These are phyloP conservation scores for Meandrina meandrites DNA, from an alignment of 92 coral and sea anemone species.

Conservation along the genomic window DNA sequence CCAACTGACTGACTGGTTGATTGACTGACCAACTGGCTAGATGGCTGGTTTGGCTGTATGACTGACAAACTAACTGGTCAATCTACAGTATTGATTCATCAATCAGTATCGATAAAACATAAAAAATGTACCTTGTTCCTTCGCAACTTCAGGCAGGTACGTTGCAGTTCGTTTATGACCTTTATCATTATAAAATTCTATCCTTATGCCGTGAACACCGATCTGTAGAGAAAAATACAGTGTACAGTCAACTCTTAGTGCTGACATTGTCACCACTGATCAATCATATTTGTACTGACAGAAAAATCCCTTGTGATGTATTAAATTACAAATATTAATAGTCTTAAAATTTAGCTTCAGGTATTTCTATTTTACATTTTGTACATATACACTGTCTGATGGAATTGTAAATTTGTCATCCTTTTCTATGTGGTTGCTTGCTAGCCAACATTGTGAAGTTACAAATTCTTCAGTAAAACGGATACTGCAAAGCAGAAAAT, in stretches of 20 bases:
- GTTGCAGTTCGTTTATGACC: slow-evolving; percentile 96
- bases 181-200: slow-evolving; percentile 95
- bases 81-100: too few species aligned
- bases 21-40: too few species aligned
- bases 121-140: slow-evolving; percentile 83
- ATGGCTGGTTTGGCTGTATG: too few species aligned
- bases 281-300: not conserved
- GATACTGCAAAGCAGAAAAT: not conserved
- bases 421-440: not conserved
- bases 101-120: not conserved
- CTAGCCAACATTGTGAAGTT: not conserved
- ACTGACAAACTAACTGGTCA: too few species aligned
- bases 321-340: too few species aligned
- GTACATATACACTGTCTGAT: too few species aligned
- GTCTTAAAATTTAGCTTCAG: too few species aligned
- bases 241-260: too few species aligned
- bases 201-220: slow-evolving; percentile 98
- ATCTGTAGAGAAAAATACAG: slow-evolving; percentile 56
- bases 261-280: too few species aligned
- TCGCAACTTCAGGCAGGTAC: slow-evolving; percentile 98
- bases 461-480: not conserved
- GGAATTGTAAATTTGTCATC: not conserved
- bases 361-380: too few species aligned
- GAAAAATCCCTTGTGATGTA: not conserved
- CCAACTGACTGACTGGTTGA: too few species aligned